Conservation (phyloP, 2,797 vertebrate species). For the Brotula barbata region DNA sequence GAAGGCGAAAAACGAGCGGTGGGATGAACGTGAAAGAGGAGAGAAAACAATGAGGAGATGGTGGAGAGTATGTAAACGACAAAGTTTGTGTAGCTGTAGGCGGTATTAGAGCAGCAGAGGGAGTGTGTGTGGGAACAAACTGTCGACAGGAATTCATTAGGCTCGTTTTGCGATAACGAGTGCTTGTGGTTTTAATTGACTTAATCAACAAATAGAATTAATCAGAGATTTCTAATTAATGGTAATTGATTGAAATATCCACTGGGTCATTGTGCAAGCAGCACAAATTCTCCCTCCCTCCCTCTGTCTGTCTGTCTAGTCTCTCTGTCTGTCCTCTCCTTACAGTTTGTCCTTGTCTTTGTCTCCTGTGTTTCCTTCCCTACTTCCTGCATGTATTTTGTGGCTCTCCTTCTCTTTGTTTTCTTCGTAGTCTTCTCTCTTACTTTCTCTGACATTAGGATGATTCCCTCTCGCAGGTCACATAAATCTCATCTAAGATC, state of each 20-base stretch:
- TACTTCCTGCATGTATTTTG: not conserved
- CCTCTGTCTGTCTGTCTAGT: not conserved
- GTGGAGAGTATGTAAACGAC: constrained; percentile 18
- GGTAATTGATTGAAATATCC: constrained; percentile 85
- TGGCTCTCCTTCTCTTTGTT: not conserved
- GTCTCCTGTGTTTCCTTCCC: constrained; percentile 23
- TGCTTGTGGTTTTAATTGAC: constrained; percentile 84
- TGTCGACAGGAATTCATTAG: constrained; percentile 80
- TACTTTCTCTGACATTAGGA: not conserved
- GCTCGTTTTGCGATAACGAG: constrained; percentile 80
- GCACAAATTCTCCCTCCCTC: constrained; percentile 24
- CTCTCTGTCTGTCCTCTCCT: constrained; percentile 9
- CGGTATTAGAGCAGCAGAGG: constrained; percentile 55
- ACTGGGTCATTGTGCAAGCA: constrained; percentile 73
- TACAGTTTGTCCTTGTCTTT: constrained; percentile 45
- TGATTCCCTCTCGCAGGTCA: too few species aligned
- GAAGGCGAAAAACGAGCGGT: not conserved
- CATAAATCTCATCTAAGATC: too few species aligned
- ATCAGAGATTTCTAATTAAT: constrained; percentile 86
- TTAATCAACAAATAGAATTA: constrained; percentile 88
- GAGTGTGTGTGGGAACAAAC: constrained; percentile 75
- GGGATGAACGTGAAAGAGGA: constrained; percentile 1
- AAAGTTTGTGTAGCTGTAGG: constrained; percentile 62
- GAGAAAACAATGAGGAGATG: constrained; percentile 9
- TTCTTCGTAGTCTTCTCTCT: not conserved